Conservation (phyloP, 2,113 vertebrate genomes). For the Mystacornis crossleyi region DNA sequence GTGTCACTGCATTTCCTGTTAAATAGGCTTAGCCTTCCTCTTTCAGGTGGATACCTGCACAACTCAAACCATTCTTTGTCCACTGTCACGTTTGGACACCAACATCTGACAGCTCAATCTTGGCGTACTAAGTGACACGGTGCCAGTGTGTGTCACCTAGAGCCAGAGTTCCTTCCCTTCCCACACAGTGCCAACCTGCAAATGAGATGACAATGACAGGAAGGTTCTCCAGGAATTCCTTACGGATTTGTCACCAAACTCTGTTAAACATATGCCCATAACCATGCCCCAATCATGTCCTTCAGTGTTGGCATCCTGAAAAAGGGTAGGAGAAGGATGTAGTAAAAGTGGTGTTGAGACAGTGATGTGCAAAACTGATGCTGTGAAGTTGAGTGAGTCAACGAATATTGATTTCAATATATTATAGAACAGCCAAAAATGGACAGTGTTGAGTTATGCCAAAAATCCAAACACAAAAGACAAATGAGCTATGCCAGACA, state of each 20-base stretch:
- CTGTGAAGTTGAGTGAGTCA: not conserved
- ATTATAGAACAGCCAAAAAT: not conserved
- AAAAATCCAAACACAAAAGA: not conserved
- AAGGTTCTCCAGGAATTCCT: not conserved
- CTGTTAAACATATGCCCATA: not conserved
- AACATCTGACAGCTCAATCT: not conserved
- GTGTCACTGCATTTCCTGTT: not conserved
- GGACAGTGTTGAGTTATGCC: not conserved
- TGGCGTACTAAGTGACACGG: fast-evolving
- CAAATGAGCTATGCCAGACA: not conserved
- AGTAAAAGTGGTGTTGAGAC: not conserved
- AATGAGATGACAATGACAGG: not conserved
- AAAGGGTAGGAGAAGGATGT: not conserved
- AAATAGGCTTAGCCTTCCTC: not conserved
- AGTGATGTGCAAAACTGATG: not conserved
- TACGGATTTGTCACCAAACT: not conserved
- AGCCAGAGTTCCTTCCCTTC: not conserved
- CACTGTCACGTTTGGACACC: not conserved
- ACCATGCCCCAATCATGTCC: not conserved
- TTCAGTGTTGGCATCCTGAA: not conserved
- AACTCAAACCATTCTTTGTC: not conserved
- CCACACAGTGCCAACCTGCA: not conserved
- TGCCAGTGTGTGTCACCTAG: not conserved
- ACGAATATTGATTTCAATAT: not conserved
- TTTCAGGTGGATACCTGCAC: not conserved